phyloP scores from a whole-genome alignment of 2,888 invertebrate species.

The Ophion costatus region DNA sequence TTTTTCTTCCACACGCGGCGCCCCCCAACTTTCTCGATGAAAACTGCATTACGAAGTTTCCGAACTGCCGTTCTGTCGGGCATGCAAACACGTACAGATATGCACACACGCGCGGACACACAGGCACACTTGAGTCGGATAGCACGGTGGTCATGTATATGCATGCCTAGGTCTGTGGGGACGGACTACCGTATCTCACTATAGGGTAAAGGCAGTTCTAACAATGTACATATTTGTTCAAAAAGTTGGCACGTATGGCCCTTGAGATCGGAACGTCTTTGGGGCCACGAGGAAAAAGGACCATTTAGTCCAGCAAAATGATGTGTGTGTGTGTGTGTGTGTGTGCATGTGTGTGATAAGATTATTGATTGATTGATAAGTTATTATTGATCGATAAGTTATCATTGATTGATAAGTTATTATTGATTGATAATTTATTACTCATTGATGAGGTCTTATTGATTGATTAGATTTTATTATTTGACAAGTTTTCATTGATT shows the following conservation, averaged over 20 bases:
- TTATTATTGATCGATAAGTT: neutral
- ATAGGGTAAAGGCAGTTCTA: neutral
- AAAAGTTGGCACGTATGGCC: neutral
- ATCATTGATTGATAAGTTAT: no score
- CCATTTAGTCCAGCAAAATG: no score
- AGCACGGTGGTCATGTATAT: neutral
- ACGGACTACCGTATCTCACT: conserved; percentile 38
- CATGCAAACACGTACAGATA: conserved; percentile 32
- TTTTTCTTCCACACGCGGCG: conserved; percentile 64
- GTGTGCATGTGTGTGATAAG: neutral
- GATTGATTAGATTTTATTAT: neutral
- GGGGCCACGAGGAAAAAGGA: no score
- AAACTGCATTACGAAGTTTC: conserved; percentile 80
- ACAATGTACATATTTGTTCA: no score
- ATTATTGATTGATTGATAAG: neutral
- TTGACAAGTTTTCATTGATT: no score
- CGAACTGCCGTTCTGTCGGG: conserved; percentile 65
- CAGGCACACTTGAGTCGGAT: neutral
- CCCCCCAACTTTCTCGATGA: conserved; percentile 79
- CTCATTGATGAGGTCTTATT: no score
- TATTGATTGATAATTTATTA: no score
- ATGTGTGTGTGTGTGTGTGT: no score
- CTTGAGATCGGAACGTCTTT: neutral
- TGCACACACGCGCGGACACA: neutral
- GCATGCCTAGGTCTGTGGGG: conserved; percentile 22